Evolutionary conservation across 2,113 vertebrate genomes (phyloP).

Genomic region (Psammodynastes pulverulentus): DNA sequence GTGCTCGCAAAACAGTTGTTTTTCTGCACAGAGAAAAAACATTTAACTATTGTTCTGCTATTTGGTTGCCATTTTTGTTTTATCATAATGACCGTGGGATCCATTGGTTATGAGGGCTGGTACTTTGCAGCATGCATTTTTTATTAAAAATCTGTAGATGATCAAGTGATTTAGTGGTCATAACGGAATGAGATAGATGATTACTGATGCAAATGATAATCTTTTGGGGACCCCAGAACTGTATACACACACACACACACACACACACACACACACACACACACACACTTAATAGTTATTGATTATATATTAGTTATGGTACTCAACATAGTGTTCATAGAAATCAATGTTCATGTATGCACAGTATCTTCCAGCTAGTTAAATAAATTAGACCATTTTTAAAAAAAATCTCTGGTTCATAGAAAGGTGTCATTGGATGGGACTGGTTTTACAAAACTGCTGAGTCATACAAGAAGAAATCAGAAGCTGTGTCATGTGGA

Average conservation of each 20-base stretch:
- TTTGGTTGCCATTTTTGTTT: neutral
- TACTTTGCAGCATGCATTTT: neutral
- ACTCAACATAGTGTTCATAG: neutral
- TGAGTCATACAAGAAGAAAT: neutral
- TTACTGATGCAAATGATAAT: neutral
- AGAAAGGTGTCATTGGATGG: neutral
- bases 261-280: too few relatives aligned
- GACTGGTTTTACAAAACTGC: neutral
- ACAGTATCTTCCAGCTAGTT: neutral
- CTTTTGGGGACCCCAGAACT: neutral
- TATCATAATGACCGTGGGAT: neutral
- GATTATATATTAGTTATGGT: neutral
- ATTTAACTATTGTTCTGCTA: neutral
- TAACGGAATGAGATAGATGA: neutral
- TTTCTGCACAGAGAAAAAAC: neutral
- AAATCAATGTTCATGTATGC: neutral
- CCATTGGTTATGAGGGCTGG: neutral
- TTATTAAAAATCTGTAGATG: neutral
- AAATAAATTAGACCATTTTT: neutral
- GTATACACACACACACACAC: neutral
- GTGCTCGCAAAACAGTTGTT: neutral
- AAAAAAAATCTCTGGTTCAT: neutral
- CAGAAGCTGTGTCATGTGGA: neutral
- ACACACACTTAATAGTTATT: neutral
- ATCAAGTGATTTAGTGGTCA: neutral